Conservation (phyloP, 2,113 vertebrate species). For the Craseonycteris thonglongyai region DNA sequence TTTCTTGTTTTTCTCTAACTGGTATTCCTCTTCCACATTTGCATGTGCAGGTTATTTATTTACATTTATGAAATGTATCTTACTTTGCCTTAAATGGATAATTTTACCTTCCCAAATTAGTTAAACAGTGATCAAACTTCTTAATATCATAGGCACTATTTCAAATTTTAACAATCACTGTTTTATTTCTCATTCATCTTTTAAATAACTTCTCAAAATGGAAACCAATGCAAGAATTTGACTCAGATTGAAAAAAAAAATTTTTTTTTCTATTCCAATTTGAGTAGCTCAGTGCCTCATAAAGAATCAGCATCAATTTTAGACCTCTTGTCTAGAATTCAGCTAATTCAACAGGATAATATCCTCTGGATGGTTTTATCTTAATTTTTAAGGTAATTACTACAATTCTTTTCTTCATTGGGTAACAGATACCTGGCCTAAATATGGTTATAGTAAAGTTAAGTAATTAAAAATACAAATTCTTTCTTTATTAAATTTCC, state of each 20-base stretch:
- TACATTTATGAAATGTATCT: background rate
- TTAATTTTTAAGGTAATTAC: background rate
- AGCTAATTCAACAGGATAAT: background rate
- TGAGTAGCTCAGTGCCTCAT: background rate
- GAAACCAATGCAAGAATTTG: background rate
- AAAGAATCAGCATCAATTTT: background rate
- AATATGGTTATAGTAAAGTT: background rate
- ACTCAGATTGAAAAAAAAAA: background rate
- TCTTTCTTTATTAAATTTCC: background rate
- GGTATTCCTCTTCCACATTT: background rate
- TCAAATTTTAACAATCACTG: background rate
- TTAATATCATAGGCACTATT: background rate
- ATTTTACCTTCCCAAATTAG: background rate
- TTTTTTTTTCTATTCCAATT: background rate
- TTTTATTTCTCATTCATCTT: background rate
- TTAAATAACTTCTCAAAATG: background rate
- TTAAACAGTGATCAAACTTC: background rate
- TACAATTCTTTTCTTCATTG: background rate
- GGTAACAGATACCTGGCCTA: background rate
- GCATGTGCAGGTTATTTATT: background rate
- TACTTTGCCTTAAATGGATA: background rate
- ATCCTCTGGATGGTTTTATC: background rate
- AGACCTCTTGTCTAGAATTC: background rate
- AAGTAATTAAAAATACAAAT: slow-evolving; percentile 18
- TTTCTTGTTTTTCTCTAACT: background rate